A percentile compares a stretch with the other conserved stretches of the same genome.
These are phyloP conservation scores for Gila robusta DNA, from an alignment of 2,797 vertebrate genomes.

Conservation along the genomic window DNA sequence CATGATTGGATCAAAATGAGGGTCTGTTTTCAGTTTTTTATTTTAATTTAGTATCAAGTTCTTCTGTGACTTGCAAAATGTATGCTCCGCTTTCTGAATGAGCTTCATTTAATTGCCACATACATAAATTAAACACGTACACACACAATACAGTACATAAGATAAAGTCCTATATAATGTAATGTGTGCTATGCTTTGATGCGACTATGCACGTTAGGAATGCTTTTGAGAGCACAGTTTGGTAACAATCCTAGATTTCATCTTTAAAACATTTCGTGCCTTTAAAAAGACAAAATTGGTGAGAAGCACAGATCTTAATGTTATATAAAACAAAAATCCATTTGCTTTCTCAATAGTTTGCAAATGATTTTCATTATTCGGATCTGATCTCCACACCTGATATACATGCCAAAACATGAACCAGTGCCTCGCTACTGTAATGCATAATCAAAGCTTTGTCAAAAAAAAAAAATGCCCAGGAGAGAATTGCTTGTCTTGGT, in stretches of 20 bases:
- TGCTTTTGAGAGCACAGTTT: slow-evolving; percentile 57
- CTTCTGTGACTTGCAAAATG: not conserved
- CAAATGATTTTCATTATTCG: slow-evolving; percentile 65
- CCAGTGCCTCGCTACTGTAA: slow-evolving; percentile 55
- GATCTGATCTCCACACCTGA: slow-evolving; percentile 58
- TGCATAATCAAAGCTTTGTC: slow-evolving; percentile 54
- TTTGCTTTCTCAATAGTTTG: slow-evolving; percentile 61
- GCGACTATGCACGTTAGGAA: slow-evolving; percentile 69
- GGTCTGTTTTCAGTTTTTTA: not conserved
- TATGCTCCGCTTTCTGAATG: not conserved
- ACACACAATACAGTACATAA: slow-evolving; percentile 52
- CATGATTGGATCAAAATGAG: not conserved
- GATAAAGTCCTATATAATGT: slow-evolving; percentile 66
- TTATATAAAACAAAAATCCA: slow-evolving; percentile 51
- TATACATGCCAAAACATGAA: slow-evolving; percentile 62
- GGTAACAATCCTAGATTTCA: slow-evolving; percentile 51
- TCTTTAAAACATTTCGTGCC: slow-evolving; percentile 45
- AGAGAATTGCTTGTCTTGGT: slow-evolving; percentile 56
- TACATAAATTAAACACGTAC: slow-evolving; percentile 43
- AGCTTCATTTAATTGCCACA: slow-evolving; percentile 7
- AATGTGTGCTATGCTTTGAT: slow-evolving; percentile 64
- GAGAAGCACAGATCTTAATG: slow-evolving; percentile 23
- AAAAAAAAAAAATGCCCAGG: slow-evolving; percentile 52
- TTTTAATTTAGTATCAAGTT: not conserved
- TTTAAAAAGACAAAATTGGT: not conserved